Conservation (phyloP, 2,113 vertebrate species). For the Rhizomys pruinosus region DNA sequence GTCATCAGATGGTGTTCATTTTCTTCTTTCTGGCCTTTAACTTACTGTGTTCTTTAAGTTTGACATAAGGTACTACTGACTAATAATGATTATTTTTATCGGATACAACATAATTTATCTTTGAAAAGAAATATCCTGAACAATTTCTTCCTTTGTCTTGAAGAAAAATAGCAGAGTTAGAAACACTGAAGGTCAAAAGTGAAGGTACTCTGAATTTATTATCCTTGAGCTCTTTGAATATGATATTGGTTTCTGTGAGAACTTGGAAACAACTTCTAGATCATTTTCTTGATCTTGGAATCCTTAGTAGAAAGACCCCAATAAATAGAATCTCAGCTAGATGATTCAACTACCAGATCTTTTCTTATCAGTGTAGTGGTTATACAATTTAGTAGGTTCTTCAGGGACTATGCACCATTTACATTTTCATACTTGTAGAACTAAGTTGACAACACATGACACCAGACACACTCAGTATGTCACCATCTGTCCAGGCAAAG, state of each 20-base stretch:
- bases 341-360: not conserved
- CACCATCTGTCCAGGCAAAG: not conserved
- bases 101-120: not conserved
- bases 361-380: not conserved
- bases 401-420: not conserved
- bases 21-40: not conserved
- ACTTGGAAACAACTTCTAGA: not conserved
- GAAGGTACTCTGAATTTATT: not conserved
- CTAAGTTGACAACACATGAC: not conserved
- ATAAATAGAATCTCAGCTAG: not conserved
- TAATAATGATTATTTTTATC: not conserved
- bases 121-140: not conserved
- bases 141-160: not conserved
- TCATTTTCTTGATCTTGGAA: not conserved
- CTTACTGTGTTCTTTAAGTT: not conserved
- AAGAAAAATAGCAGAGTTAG: not conserved
- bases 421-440: not conserved
- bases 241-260: not conserved
- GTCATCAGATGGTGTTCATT: not conserved
- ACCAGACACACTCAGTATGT: accelerated
- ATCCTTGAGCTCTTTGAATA: not conserved
- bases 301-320: not conserved
- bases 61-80: not conserved
- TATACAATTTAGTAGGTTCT: not conserved
- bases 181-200: not conserved